phyloP scores from a whole-genome alignment of 2,888 invertebrate genomes.

The Nematopogon swammerdamellus region DNA sequence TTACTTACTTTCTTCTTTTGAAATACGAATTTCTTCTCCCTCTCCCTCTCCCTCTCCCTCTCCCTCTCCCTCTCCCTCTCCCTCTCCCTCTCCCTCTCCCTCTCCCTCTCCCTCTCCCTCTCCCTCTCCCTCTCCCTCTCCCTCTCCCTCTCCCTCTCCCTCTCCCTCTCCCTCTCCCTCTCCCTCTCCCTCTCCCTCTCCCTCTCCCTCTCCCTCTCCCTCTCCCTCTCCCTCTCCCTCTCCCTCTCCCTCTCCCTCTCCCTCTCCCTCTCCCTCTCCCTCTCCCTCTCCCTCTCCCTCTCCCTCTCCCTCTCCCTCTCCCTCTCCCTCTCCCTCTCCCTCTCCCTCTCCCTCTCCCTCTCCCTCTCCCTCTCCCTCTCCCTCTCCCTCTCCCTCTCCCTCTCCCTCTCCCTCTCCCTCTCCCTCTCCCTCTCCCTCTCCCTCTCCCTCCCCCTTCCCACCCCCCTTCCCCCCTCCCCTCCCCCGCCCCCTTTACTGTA shows the following conservation, averaged over 20 bases:
- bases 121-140: background rate
- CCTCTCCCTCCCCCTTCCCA: conserved; percentile 12
- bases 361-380: background rate
- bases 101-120: background rate
- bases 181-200: background rate
- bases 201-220: background rate
- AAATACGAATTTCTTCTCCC: too few relatives aligned
- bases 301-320: background rate
- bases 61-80: background rate
- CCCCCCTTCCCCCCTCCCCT: conserved; percentile 13
- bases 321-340: background rate
- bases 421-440: conserved; percentile 12
- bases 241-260: background rate
- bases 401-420: conserved; percentile 8
- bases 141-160: background rate
- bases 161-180: background rate
- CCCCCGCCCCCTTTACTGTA: too few relatives aligned
- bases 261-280: background rate
- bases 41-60: too few relatives aligned
- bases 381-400: background rate
- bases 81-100: background rate
- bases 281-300: background rate
- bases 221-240: background rate
- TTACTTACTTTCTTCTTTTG: too few relatives aligned
- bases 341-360: background rate